phyloP scores from a whole-genome alignment of 2,113 vertebrate genomes.

The Neolamprologus cancellatus region DNA sequence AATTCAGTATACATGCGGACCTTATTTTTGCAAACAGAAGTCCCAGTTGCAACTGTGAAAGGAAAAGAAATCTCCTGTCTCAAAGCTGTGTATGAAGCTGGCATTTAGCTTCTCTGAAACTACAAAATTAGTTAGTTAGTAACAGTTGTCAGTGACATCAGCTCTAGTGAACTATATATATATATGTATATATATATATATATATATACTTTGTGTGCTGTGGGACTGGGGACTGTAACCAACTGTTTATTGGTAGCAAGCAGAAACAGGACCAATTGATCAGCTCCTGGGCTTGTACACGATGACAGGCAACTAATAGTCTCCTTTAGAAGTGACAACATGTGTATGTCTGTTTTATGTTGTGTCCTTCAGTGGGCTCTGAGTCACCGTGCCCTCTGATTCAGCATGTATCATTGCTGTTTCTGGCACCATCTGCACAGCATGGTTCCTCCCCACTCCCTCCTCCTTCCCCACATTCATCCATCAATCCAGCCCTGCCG shows the following conservation, averaged over 20 bases:
- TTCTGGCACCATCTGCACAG: neutral
- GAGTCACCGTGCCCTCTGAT: slow-evolving; percentile 1
- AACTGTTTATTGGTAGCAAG: neutral
- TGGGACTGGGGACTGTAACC: neutral
- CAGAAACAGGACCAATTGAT: neutral
- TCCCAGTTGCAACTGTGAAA: neutral
- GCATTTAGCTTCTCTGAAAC: neutral
- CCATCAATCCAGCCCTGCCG: neutral
- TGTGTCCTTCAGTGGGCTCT: neutral
- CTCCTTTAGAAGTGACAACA: neutral
- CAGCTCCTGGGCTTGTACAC: neutral
- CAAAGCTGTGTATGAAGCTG: neutral
- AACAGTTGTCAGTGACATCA: neutral
- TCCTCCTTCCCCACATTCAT: neutral
- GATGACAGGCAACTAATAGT: neutral
- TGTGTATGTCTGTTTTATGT: neutral
- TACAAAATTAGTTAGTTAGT: neutral
- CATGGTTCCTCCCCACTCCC: neutral
- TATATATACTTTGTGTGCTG: neutral
- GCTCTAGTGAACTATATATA: neutral
- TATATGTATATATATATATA: neutral
- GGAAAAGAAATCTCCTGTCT: neutral
- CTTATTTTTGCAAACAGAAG: neutral
- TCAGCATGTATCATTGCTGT: neutral
- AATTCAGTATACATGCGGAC: neutral